Evolutionary conservation across 2,797 vertebrate genomes (phyloP), one percentile per base, ranked within the genome.

Genomic region (Sebastes hubbsi): DNA sequence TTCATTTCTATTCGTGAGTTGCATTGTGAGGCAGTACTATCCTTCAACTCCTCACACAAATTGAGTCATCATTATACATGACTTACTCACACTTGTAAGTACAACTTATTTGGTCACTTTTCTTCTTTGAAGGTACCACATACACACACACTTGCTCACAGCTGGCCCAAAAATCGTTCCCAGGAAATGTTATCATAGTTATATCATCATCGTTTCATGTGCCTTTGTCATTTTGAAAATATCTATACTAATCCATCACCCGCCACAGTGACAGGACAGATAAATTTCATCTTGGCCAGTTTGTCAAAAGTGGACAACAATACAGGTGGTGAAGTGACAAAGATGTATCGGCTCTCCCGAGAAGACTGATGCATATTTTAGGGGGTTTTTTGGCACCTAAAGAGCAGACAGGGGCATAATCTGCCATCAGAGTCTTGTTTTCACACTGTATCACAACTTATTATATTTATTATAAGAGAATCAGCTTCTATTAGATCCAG

Each of bases 161-260:
- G 65, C 12, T 9, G 32, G 7, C 42, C 38, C 42, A 68, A 42
- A 66, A 36, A 9, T 30, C 6, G 30, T 72, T 67, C 55, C 36
- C n/a, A 24, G 64, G 18, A 77, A 62, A 67, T 30, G 32, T 58
- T 72, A 63, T 69, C 32, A 29, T 72, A 16, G 63, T 66, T 83
- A 11, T 36, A 73, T 85, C 58, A 85, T 80, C 77, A 30, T 38
- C 8, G 14, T 73, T 68, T 75, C 56, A n/a, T n/a, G 29, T 11
- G 25, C 29, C 22, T 49, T 77, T 73, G 75, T 82, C 75, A 58
- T 74, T 86, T 86, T n/a, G 52, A 63, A 81, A 81, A 78, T 52
- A 77, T 69, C 60, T 55, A 12, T 9, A 8, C 62, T 75, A 85
- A 90, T 89, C 84, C 75, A 87, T 88, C 89, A 84, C 52, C 59